Evolutionary conservation across 2,797 vertebrate species (phyloP), one percentile per base, ranked within the genome.

Genomic region (Rousettus madagascariensis): DNA sequence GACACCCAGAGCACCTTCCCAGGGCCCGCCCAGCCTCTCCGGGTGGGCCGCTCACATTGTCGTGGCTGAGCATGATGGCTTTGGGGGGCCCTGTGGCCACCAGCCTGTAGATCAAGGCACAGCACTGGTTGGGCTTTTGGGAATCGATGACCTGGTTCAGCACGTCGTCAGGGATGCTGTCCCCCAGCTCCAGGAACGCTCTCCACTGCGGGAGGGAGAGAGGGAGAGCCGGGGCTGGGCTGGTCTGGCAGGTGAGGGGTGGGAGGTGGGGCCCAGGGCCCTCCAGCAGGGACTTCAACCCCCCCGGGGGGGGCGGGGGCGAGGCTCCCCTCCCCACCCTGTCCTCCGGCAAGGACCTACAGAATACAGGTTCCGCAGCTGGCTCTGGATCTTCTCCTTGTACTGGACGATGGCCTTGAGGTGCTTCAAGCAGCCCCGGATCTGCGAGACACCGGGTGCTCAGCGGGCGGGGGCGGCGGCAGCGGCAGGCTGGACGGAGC

Each of bases 81-180:
- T 80, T 93, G 0, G 91, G 72, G 75, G 30, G 3, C 0, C 59
- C 74, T 0, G 69, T 2, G 9, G 30, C 4, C 0, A 6, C 46
- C 22, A 28, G 3, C 3, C 51, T 55, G 75, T 91, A 97, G 13
- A 96, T 55, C 61, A 98, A 10, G 7, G 78, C 5, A 24, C 97
- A 98, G 57, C 97, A 97, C 93, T 97, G 97, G 71, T 96, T 96
- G 26, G 97, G 88, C 26, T 92, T 96, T 38, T 97, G 97, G 1
- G 78, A 61, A 6, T 95, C 92, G 0, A 97, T 97, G 90, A 96
- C 6, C 0, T 2, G 43, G 85, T 97, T 66, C 8, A 97, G 96
- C 1, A 1, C 16, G 19, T 89, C 84, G 5, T 97, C 97, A 0
- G 92, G 84, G 61, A 97, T 0, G 19, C 20, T 33, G 0, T 28